Base-by-base conservation (phyloP, 2,797 vertebrate genomes). In the Oryzias sinensis region DNA sequence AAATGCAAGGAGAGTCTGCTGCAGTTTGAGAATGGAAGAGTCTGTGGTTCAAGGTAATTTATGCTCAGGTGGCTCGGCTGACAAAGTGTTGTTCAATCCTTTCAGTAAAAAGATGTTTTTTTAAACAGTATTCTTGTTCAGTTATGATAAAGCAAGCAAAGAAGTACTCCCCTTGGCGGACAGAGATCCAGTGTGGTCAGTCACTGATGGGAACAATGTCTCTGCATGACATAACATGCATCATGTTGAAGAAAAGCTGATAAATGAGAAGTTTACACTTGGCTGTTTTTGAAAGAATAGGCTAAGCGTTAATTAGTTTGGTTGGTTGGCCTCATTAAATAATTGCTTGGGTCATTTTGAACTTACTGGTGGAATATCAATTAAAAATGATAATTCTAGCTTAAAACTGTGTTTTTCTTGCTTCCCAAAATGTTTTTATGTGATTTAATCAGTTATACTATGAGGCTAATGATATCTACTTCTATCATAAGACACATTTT, bases 181-280 rank as follows among this genome's bases (percentile, higher is more conserved):
- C 44, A 49, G 45, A 55, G 45, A 52, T 62, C 51, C 53, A 53
- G 18, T 49, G 17, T 50, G 44, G 22, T 24, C 29, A 33, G 29
- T 53, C 29, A 15, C 22, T 42, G 44, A 48, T 53, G 22, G 41
- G 48, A 2, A 14, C 24, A 22, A 6, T 5, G 3, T 15, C 14
- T 2, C 1, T 16, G 37, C 33, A 55, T 43, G 18, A 41, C 41
- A 54, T 43, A 24, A 48, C 51, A 48, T 33, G 2, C 11, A 20
- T 11, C 33, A 51, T 6, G 43, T 14, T 14, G 15, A 16, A 46
- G 20, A 25, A 53, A 61, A 25, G 17, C 40, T 17, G 1, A 14
- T 9, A 15, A n/a, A 17, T 17, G 27, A 18, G 37, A 6, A 24
- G 14, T 25, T 41, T 14, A 40, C 14, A 49, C 6, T 44, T 1